Conservation (phyloP, 1,140 invertebrate genomes). For the Drosophila eugracilis region DNA sequence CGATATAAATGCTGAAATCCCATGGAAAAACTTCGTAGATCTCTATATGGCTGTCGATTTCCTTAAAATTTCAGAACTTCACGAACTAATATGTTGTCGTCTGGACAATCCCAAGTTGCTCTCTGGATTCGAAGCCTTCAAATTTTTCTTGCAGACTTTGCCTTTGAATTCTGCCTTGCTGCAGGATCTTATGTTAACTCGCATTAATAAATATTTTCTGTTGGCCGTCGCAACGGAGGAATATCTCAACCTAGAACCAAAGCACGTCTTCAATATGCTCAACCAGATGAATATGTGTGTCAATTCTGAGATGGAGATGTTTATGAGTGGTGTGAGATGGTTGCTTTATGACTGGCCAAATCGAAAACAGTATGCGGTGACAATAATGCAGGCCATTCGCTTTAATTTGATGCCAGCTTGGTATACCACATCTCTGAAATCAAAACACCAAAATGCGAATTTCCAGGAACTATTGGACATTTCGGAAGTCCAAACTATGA, state of each 20-base stretch:
- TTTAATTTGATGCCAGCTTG: slow-evolving; percentile 91
- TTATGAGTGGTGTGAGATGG: slow-evolving; percentile 91
- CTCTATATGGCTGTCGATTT: slow-evolving; percentile 89
- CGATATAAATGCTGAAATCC: slow-evolving; percentile 87
- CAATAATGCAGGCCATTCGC: slow-evolving; percentile 88
- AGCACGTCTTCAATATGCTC: slow-evolving; percentile 88
- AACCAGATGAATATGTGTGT: slow-evolving; percentile 89
- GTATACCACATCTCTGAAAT: slow-evolving; percentile 90
- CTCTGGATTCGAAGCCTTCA: slow-evolving; percentile 89
- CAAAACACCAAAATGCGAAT: slow-evolving; percentile 85
- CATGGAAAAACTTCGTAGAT: slow-evolving; percentile 89
- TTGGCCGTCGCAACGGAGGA: slow-evolving; percentile 89
- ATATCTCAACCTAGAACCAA: slow-evolving; percentile 87
- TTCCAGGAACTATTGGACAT: slow-evolving; percentile 88
- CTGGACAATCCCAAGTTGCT: slow-evolving; percentile 89
- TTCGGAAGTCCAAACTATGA: slow-evolving; percentile 86
- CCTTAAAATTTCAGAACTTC: slow-evolving; percentile 89
- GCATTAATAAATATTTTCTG: slow-evolving; percentile 90
- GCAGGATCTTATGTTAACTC: slow-evolving; percentile 88
- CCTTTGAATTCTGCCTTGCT: slow-evolving; percentile 53
- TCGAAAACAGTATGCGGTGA: slow-evolving; percentile 87
- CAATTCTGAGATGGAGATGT: slow-evolving; percentile 87
- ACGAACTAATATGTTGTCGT: slow-evolving; percentile 90
- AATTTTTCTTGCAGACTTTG: slow-evolving; percentile 88
- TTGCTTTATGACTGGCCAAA: slow-evolving; percentile 88